phyloP scores from a whole-genome alignment of 2,113 vertebrate genomes.

The Amblyopsis rosae region DNA sequence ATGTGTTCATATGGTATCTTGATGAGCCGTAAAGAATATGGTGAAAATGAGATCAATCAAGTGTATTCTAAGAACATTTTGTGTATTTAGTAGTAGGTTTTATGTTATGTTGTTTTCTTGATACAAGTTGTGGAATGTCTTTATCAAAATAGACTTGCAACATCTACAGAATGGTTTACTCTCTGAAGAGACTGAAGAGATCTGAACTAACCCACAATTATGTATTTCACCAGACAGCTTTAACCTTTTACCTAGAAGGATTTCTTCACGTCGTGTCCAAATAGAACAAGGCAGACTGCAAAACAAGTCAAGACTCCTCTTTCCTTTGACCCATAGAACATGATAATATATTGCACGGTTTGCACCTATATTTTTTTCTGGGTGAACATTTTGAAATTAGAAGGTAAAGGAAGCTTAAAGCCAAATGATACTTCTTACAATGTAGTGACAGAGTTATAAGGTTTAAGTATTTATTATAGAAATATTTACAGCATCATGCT shows the following conservation, averaged over 20 bases:
- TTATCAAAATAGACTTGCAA: slow-evolving; percentile 34
- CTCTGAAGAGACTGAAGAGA: slow-evolving; percentile 17
- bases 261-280: slow-evolving; percentile 34
- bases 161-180: slow-evolving; percentile 57
- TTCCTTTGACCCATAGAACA: slow-evolving; percentile 33
- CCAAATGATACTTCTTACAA: no score
- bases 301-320: slow-evolving; percentile 33
- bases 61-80: no score
- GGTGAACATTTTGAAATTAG: no score
- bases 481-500: no score
- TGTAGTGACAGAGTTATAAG: no score
- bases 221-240: slow-evolving; percentile 61
- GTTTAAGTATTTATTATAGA: no score
- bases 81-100: not conserved
- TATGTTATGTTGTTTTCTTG: not conserved
- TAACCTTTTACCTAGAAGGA: slow-evolving; percentile 66
- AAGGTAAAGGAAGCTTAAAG: no score
- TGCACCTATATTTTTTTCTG: not conserved
- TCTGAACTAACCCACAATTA: slow-evolving; percentile 54
- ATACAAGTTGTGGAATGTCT: slow-evolving; percentile 22
- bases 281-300: slow-evolving; percentile 32
- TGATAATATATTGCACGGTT: slow-evolving; percentile 1
- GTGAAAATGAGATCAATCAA: not conserved
- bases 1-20: slow-evolving; percentile 20
- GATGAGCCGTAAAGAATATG: not conserved